Base-by-base conservation (phyloP, 1,140 invertebrate species). In the Amyelois transitella region DNA sequence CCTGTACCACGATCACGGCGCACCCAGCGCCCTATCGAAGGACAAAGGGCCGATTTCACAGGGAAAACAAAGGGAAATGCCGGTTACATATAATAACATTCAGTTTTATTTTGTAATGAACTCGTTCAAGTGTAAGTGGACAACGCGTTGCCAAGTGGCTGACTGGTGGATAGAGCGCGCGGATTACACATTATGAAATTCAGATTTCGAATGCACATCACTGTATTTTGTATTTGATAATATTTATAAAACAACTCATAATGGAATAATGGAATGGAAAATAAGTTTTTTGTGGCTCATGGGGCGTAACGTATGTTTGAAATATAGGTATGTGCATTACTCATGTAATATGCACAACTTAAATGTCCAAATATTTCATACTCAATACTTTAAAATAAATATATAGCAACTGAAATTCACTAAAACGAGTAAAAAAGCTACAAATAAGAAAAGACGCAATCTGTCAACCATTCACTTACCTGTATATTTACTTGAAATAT, bases 391-490 rank as follows among this genome's bases (percentile, higher is more conserved):
- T 50, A 47, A 45, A 18, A 49, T 49, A 56, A 61, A 71, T n/a
- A n/a, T n/a, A n/a, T 76, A 77, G 76, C 68, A 70, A 75, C 78
- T 55, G 44, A 28, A 69, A 73, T 64, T 38, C 43, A 62, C 55
- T 56, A 62, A 55, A 74, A 66, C n/a, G 64, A 48, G 51, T 64
- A 69, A 75, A 75, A 72, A 78, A 82, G 79, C 72, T 70, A 61
- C 50, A 38, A 82, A 78, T 79, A 69, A 62, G 61, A 79, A 77
- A 82, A 89, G 81, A 89, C 83, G 87, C 87, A 86, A 72, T 81
- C 81, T 86, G 86, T 84, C 86, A 87, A 81, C 69, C 75, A 75
- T 64, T 73, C 72, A 87, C 85, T 88, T 77, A 88, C 87, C 85
- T 87, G 63, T 77, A 81, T 86, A 84, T 82, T 79, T 86, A 80